Conservation (phyloP, 2,113 vertebrate species). For the Zosterops japonicus region DNA sequence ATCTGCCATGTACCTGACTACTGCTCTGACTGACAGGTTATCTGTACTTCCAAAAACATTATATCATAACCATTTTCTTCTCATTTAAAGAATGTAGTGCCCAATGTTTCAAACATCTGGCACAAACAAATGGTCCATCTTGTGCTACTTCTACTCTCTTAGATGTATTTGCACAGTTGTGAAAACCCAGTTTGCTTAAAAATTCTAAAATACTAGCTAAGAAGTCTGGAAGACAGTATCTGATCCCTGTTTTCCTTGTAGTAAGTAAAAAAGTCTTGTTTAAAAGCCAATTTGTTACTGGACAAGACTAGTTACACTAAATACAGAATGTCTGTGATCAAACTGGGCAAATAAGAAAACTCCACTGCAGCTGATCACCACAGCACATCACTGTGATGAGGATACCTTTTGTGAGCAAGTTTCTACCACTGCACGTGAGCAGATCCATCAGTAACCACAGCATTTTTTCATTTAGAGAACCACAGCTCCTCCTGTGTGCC, state of each 20-base stretch:
- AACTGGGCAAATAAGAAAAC: neutral
- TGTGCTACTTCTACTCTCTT: neutral
- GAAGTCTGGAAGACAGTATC: neutral
- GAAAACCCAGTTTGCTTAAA: neutral
- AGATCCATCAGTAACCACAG: neutral
- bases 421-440: rapidly evolving
- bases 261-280: neutral
- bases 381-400: rapidly evolving
- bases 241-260: neutral
- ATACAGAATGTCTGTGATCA: neutral
- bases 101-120: neutral
- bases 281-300: neutral
- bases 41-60: neutral
- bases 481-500: rapidly evolving
- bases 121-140: neutral
- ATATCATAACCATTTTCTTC: neutral
- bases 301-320: neutral
- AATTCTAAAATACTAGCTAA: neutral
- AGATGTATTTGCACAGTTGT: neutral
- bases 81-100: neutral
- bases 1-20: neutral
- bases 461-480: neutral
- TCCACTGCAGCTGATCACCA: neutral
- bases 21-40: neutral
- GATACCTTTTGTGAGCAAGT: neutral